These are phyloP conservation scores for Planiliza haematocheilus DNA, from an alignment of 2,113 vertebrate species.

Conservation along the genomic window DNA sequence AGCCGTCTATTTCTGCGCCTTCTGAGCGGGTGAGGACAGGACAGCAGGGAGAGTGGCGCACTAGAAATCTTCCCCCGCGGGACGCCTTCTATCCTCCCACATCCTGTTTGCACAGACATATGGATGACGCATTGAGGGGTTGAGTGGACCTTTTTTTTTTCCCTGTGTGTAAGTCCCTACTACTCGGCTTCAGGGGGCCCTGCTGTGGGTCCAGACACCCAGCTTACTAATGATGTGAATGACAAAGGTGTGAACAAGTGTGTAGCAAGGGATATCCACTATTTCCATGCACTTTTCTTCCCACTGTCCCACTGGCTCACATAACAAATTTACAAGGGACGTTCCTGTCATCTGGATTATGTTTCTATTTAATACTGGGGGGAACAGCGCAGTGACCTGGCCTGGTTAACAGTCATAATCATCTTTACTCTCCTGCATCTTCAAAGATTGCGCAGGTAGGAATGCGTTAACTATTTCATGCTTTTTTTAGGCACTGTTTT, in stretches of 20 bases:
- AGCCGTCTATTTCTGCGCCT: conserved; percentile 71
- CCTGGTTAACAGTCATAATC: too few species aligned
- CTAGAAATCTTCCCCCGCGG: conserved; percentile 63
- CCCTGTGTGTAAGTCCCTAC: conserved; percentile 41
- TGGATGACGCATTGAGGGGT: conserved; percentile 77
- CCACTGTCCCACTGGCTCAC: neutral
- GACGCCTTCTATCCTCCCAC: conserved; percentile 67
- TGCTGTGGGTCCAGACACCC: conserved; percentile 23
- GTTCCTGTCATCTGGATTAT: neutral
- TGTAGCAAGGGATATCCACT: neutral
- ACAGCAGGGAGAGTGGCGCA: conserved; percentile 62
- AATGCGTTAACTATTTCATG: too few species aligned
- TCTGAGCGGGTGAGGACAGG: conserved; percentile 67
- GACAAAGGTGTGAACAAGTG: conserved; percentile 56
- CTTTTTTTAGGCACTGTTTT: too few species aligned
- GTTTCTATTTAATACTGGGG: neutral
- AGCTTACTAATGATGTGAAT: conserved; percentile 27
- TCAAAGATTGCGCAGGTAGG: too few species aligned
- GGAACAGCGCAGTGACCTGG: neutral
- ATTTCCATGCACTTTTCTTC: conserved; percentile 13
- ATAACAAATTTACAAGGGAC: neutral
- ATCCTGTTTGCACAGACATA: conserved; percentile 81
- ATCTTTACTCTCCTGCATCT: neutral
- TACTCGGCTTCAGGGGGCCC: conserved; percentile 17
- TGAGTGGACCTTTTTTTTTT: conserved; percentile 49